These are phyloP conservation scores for Furcifer pardalis DNA, from an alignment of 2,797 vertebrate species.

Conservation along the genomic window DNA sequence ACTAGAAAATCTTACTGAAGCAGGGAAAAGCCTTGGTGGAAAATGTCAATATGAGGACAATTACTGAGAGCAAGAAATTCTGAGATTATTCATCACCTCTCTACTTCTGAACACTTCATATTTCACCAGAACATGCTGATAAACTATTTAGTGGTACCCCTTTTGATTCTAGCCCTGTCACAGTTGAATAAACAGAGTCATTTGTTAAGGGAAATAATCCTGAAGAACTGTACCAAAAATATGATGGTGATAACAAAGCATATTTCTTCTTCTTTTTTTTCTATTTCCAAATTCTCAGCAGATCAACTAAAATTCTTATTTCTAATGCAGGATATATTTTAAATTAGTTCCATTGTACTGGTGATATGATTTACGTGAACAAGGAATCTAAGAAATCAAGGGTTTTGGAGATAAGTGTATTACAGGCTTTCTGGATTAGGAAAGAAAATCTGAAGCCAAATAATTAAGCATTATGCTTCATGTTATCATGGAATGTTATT, in stretches of 20 bases:
- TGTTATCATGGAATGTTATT: slow-evolving; percentile 38
- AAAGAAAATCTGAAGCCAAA: slow-evolving; percentile 47
- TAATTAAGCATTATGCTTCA: slow-evolving; percentile 14
- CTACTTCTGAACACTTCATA: neutral
- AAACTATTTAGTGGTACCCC: neutral
- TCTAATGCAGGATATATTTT: neutral
- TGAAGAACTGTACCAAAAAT: slow-evolving; percentile 45
- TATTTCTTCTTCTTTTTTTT: slow-evolving; percentile 13
- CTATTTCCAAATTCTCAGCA: slow-evolving; percentile 43
- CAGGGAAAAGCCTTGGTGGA: too few species aligned
- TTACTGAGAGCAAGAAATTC: too few species aligned
- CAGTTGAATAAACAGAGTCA: neutral
- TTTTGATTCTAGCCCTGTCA: neutral
- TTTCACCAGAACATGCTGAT: neutral
- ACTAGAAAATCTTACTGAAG: too few species aligned
- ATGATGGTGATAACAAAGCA: slow-evolving; percentile 47
- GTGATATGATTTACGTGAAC: slow-evolving; percentile 42
- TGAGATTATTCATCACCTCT: too few species aligned
- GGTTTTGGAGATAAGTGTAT: slow-evolving; percentile 49
- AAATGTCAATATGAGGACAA: too few species aligned
- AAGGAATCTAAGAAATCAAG: slow-evolving; percentile 47
- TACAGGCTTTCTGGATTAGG: slow-evolving; percentile 42
- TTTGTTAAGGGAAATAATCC: neutral
- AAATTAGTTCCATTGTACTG: slow-evolving; percentile 47
- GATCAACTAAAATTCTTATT: slow-evolving; percentile 43